Base-by-base conservation (phyloP, 2,113 vertebrate genomes). In the Cyanoramphus novaezelandiae region DNA sequence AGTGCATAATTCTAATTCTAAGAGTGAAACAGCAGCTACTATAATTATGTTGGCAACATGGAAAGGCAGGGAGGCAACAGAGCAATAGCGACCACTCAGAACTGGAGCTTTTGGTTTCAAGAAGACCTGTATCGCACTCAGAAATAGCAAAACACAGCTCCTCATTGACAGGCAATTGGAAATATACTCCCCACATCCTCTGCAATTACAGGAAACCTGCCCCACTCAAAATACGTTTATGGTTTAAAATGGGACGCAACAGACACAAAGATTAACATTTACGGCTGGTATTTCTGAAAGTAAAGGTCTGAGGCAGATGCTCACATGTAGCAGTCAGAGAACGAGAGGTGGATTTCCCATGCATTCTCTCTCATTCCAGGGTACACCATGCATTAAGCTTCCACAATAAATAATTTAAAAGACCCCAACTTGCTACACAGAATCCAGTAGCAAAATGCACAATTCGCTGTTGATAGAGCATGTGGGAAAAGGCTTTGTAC, bases 291-390 rank as follows among this genome's bases (percentile, higher is more conserved):
- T 80, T 94, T 89, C 37, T 29, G 62, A 71, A 95, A 59, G 50
- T 59, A 71, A 82, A 92, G 52, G 55, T 76, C 74, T 80, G 83
- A 92, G 90, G 84, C 90, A 93, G 95, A 75, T 35, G 88, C 41
- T 93, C 37, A 63, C 52, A 69, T 0, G 0, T 2, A 52, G 74
- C 83, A 89, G 65, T 25, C 3, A 3, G 74, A 68, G 91, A 95
- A 88, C 0, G 17, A 95, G 89, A 76, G 67, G 74, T 20, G 35
- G 63, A 69, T 71, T 87, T 92, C 74, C 41, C 84, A 87, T 79
- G 87, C 94, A 85, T 82, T 82, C 83, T 79, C 68, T 79, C 72
- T 76, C 83, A 50, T 92, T 92, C 74, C 67, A 39, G 35, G 28
- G n/a, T 46, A 88, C 39, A 82, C 55, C 81, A 81, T 90, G 82